A percentile compares a stretch with the other conserved stretches of the same genome.
Evolutionary conservation across 2,888 invertebrate species (phyloP).

Genomic region (Drosophila helvetica): DNA sequence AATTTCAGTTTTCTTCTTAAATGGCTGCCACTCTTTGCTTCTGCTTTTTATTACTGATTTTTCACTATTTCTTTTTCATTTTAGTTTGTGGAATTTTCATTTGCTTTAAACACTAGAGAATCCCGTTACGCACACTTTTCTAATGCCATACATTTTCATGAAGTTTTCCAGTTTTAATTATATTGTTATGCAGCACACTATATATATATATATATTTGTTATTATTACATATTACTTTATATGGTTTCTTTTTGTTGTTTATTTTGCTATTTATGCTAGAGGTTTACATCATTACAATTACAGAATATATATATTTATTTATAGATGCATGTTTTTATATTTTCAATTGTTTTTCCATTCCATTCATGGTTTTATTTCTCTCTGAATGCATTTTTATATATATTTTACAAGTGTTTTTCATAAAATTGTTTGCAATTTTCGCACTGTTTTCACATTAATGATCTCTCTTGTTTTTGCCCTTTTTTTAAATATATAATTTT

Average conservation of each 20-base stretch:
- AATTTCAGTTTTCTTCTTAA: slow-evolving; percentile 58
- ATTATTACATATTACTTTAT: slow-evolving; percentile 31
- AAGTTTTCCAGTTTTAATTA: slow-evolving; percentile 57
- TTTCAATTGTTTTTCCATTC: slow-evolving; percentile 43
- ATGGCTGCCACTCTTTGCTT: slow-evolving; percentile 27
- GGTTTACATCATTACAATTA: slow-evolving; percentile 72
- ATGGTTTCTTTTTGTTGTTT: slow-evolving; percentile 5
- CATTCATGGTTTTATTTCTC: slow-evolving; percentile 32
- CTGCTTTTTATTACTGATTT: slow-evolving; percentile 26
- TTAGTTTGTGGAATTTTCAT: slow-evolving; percentile 45
- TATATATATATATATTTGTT: slow-evolving; percentile 53
- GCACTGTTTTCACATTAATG: slow-evolving; percentile 66
- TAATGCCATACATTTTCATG: slow-evolving; percentile 68
- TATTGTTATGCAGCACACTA: slow-evolving; percentile 62
- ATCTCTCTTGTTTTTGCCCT: slow-evolving; percentile 42
- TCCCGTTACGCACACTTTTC: slow-evolving; percentile 51
- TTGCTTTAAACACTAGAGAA: slow-evolving; percentile 25
- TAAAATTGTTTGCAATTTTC: slow-evolving; percentile 57
- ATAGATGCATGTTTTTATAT: slow-evolving; percentile 32
- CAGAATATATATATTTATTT: slow-evolving; percentile 54
- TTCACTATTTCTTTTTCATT: slow-evolving; percentile 34
- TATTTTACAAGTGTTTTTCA: slow-evolving; percentile 67
- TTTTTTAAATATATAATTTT: slow-evolving; percentile 47
- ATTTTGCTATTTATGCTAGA: slow-evolving; percentile 64
- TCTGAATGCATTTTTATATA: slow-evolving; percentile 54